A percentile compares a stretch with the other conserved stretches of the same genome.
These are phyloP conservation scores for Beaufortia kweichowensis DNA, from an alignment of 2,113 vertebrate species.

Conservation along the genomic window DNA sequence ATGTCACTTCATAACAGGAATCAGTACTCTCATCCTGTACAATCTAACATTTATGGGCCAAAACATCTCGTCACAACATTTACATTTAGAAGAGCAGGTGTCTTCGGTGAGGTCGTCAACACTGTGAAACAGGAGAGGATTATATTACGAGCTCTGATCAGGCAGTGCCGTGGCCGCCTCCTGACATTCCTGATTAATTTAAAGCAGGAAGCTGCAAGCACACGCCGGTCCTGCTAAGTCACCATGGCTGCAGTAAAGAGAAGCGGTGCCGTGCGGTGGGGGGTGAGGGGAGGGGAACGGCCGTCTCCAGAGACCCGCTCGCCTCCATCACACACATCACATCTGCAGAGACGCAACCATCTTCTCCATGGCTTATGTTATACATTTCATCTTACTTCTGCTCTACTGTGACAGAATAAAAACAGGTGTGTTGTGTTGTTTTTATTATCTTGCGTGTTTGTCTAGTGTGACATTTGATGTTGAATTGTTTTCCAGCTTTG, in stretches of 20 bases:
- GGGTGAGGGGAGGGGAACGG: constrained; percentile 1
- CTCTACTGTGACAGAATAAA: constrained; percentile 58
- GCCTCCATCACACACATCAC: not conserved
- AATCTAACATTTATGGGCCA: too few relatives aligned
- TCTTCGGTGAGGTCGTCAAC: not conserved
- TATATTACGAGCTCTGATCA: constrained; percentile 28
- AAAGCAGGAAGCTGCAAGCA: constrained; percentile 36
- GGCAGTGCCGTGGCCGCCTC: constrained; percentile 15
- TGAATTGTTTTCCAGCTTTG: not conserved
- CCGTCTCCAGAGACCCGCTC: not conserved
- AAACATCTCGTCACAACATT: too few relatives aligned
- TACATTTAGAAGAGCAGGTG: too few relatives aligned
- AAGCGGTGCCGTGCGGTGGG: not conserved
- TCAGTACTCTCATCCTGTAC: too few relatives aligned
- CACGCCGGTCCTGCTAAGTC: constrained; percentile 59
- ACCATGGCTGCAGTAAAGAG: constrained; percentile 55
- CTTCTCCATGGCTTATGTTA: constrained; percentile 49
- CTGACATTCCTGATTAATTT: constrained; percentile 47
- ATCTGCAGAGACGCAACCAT: constrained; percentile 48
- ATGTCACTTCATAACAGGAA: too few relatives aligned
- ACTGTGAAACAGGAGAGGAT: not conserved
- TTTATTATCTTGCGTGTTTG: constrained; percentile 27
- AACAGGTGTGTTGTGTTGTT: constrained; percentile 64
- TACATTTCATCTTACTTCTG: constrained; percentile 57
- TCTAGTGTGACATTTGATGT: not conserved